Conservation (phyloP, 2,797 vertebrate species). For the Gymnocypris eckloni region DNA sequence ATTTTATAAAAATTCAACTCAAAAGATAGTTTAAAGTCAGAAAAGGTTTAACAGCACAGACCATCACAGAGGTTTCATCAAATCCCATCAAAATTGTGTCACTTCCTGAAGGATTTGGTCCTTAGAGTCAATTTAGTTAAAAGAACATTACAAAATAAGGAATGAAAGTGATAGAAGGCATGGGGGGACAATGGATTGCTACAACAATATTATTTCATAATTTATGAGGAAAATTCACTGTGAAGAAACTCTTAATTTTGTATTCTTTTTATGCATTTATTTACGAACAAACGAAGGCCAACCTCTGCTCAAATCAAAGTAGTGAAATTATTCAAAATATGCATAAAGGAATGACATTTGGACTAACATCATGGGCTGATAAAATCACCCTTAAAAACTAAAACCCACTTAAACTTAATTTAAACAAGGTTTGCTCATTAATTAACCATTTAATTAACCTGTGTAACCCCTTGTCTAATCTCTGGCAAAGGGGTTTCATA, state of each 20-base stretch:
- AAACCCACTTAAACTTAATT: background rate
- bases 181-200: background rate
- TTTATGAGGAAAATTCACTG: too few relatives aligned
- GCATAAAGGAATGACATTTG: background rate
- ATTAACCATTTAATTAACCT: conserved; percentile 53
- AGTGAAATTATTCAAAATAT: background rate
- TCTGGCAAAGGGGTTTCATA: conserved; percentile 8
- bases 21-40: background rate
- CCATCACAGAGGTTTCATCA: background rate
- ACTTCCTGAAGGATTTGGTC: background rate
- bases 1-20: background rate
- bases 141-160: background rate
- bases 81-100: background rate
- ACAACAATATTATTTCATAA: background rate
- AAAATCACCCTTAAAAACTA: conserved; percentile 23
- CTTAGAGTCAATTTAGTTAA: background rate
- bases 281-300: too few relatives aligned
- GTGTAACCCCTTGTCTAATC: conserved; percentile 31
- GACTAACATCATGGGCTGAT: background rate
- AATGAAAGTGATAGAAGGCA: background rate
- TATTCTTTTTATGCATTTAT: too few relatives aligned
- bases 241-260: too few relatives aligned
- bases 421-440: conserved; percentile 27
- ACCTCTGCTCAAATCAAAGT: background rate
- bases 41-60: background rate